A percentile compares a stretch with the other conserved stretches of the same genome.
Conservation (phyloP, 2,888 invertebrate genomes). For the Geotrupes spiniger region DNA sequence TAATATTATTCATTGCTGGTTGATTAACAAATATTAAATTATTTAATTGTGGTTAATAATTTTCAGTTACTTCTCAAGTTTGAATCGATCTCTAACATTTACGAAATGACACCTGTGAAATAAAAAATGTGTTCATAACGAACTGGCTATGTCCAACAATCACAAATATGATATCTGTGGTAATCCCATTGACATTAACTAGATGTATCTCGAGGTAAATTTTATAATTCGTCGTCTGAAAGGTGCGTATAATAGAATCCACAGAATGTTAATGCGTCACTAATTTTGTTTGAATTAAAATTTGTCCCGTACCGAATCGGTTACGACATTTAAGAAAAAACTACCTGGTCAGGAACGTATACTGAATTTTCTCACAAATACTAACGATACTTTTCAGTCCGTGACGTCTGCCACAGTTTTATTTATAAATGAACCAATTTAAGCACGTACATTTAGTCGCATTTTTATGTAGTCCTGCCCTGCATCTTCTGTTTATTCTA, state of each 20-base stretch:
- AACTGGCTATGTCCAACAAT: background rate
- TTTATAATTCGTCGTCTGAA: background rate
- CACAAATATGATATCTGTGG: slow-evolving; percentile 1
- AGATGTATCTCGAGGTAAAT: slow-evolving; percentile 1
- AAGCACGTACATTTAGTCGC: no score
- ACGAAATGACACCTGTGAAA: background rate
- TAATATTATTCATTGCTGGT: no score
- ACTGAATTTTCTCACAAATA: no score
- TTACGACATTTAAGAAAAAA: background rate
- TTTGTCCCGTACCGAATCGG: background rate
- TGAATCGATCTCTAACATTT: slow-evolving; percentile 1
- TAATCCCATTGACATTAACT: slow-evolving; percentile 7
- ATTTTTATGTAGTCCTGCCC: slow-evolving; percentile 16
- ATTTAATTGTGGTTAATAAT: no score
- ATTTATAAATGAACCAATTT: no score
- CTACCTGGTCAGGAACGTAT: no score
- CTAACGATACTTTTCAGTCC: no score
- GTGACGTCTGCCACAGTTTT: no score
- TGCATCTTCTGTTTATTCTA: slow-evolving; percentile 22
- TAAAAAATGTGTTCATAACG: background rate
- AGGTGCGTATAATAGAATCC: background rate
- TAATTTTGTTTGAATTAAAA: slow-evolving; percentile 6
- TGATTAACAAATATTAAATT: no score
- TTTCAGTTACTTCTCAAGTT: no score
- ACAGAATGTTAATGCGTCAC: slow-evolving; percentile 1